A percentile compares a stretch with the other conserved stretches of the same genome.
phyloP scores from a whole-genome alignment of 2,888 invertebrate genomes.

The Automeris io region DNA sequence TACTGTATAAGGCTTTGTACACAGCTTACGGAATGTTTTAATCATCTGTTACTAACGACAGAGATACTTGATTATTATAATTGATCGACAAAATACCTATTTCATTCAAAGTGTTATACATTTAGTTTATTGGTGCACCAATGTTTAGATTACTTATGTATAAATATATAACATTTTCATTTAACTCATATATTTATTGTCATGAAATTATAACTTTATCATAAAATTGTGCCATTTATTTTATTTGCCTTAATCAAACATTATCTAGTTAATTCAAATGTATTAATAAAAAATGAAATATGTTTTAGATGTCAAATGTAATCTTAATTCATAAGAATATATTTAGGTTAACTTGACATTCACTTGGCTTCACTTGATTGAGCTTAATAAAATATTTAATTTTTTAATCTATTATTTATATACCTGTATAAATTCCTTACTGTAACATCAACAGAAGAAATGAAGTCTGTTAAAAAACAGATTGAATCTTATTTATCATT shows the following conservation, averaged over 20 bases:
- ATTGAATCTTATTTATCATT: too few relatives aligned
- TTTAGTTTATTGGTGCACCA: constrained; percentile 45
- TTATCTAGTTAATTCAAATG: constrained; percentile 15
- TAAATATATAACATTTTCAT: constrained; percentile 10
- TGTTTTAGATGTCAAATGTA: constrained; percentile 4
- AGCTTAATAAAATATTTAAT: constrained; percentile 76
- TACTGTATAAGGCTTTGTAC: constrained; percentile 69
- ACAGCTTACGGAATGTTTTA: constrained; percentile 76
- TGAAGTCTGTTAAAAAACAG: too few relatives aligned
- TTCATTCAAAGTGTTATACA: constrained; percentile 12
- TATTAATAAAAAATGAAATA: constrained; percentile 13
- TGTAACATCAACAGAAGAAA: too few relatives aligned
- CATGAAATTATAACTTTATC: constrained; percentile 10
- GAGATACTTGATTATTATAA: constrained; percentile 31
- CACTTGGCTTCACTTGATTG: constrained; percentile 23
- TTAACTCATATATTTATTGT: constrained; percentile 9
- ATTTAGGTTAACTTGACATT: background rate
- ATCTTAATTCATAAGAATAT: background rate
- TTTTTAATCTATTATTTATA: constrained; percentile 24
- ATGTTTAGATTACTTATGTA: constrained; percentile 15
- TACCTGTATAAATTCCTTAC: constrained; percentile 12
- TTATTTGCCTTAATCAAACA: constrained; percentile 11
- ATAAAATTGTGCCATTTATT: constrained; percentile 11
- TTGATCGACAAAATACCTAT: constrained; percentile 15
- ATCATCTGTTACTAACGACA: constrained; percentile 66